Percentiles rank a stretch among this genome's conserved stretches.
These are phyloP conservation scores for Camponotus fellah DNA, from an alignment of 2,888 invertebrate species.

Conservation along the genomic window DNA sequence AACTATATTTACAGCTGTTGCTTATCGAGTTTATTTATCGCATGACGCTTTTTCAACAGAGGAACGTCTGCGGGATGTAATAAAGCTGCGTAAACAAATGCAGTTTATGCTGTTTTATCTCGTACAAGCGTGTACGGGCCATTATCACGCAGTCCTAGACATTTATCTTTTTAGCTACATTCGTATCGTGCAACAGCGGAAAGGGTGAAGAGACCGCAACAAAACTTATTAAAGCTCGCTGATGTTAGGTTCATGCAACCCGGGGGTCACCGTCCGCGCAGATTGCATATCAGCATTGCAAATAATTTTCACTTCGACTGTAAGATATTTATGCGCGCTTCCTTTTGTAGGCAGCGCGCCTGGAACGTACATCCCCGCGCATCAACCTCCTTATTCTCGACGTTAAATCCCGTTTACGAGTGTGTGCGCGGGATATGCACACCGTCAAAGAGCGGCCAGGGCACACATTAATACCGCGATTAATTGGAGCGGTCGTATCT, in stretches of 20 bases:
- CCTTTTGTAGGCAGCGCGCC: neutral
- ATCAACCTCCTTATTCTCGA: conserved; percentile 1
- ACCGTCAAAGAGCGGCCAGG: conserved; percentile 34
- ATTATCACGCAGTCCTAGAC: neutral
- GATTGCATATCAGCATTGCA: conserved; percentile 9
- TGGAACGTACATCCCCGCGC: neutral
- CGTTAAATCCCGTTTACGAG: conserved; percentile 10
- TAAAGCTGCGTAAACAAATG: conserved; percentile 38
- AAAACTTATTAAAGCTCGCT: neutral
- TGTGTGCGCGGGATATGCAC: neutral
- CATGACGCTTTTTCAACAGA: conserved; percentile 5
- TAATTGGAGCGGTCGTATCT: conserved; percentile 45
- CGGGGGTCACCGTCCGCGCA: neutral
- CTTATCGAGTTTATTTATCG: conserved; percentile 37
- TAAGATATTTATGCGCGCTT: neutral
- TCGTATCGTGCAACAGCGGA: neutral
- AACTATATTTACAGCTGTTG: conserved; percentile 27
- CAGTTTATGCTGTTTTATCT: conserved; percentile 9
- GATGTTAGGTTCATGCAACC: neutral
- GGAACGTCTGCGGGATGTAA: conserved; percentile 30
- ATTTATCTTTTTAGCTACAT: neutral
- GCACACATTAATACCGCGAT: conserved; percentile 41
- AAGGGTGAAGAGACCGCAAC: neutral
- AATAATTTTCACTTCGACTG: conserved; percentile 17
- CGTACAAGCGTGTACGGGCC: conserved; percentile 9